Percentiles rank a stretch among this genome's conserved stretches.
phyloP scores from a whole-genome alignment of 2,888 invertebrate genomes.

The Ischnus inquisitorius region DNA sequence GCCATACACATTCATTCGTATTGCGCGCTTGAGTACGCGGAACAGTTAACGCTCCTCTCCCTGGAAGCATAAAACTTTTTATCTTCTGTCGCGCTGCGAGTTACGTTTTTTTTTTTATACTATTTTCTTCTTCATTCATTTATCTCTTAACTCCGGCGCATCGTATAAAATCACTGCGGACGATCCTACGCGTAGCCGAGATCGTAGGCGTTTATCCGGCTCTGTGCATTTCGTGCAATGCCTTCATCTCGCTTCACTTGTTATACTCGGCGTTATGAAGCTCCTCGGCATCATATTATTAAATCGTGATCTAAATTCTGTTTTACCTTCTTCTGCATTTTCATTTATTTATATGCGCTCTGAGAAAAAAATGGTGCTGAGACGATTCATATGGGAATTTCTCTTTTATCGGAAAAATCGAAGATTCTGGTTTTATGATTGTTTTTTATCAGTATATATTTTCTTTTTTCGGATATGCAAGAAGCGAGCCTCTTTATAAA shows the following conservation, averaged over 20 bases:
- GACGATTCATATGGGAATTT: too few relatives aligned
- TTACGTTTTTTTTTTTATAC: neutral
- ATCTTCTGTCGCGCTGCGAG: neutral
- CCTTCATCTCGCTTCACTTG: neutral
- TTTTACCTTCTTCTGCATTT: too few relatives aligned
- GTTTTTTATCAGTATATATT: too few relatives aligned
- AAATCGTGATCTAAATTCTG: neutral
- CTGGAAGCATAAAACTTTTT: slow-evolving; percentile 21
- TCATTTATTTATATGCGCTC: too few relatives aligned
- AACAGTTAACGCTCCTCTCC: neutral
- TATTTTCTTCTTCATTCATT: neutral
- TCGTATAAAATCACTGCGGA: slow-evolving; percentile 1
- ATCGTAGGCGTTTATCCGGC: slow-evolving; percentile 30
- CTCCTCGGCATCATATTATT: slow-evolving; percentile 22
- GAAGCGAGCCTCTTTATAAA: neutral
- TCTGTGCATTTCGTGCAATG: neutral
- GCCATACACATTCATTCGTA: neutral
- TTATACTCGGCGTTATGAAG: neutral
- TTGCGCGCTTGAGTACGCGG: neutral
- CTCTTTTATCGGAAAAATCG: too few relatives aligned
- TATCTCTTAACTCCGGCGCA: slow-evolving; percentile 2
- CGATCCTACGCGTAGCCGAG: neutral
- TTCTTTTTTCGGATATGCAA: neutral
- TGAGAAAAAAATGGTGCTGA: too few relatives aligned
- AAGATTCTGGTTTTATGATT: too few relatives aligned